phyloP scores from a whole-genome alignment of 1,140 invertebrate species.

The Saccostrea glomerata region DNA sequence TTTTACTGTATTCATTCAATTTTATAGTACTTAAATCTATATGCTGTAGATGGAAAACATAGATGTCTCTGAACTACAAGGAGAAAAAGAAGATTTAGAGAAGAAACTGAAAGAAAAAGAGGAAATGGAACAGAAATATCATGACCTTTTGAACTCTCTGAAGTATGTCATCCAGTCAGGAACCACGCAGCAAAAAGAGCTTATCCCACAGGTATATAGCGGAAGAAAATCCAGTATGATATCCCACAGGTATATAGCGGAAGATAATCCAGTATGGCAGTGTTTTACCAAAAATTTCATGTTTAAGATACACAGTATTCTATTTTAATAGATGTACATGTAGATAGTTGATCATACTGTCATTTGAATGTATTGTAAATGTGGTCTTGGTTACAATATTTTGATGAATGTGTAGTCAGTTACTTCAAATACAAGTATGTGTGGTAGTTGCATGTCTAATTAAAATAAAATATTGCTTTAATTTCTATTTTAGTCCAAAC shows the following conservation, averaged over 20 bases:
- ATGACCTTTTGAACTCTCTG: slow-evolving; percentile 34
- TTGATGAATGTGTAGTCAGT: no score
- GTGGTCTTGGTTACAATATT: no score
- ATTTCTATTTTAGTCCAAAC: slow-evolving; percentile 41
- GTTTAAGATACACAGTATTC: no score
- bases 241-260: not conserved
- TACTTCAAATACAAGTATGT: not conserved
- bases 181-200: not conserved
- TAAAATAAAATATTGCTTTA: no score
- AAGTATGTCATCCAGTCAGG: slow-evolving; percentile 30
- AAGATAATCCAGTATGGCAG: no score
- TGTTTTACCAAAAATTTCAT: no score
- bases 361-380: no score
- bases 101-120: slow-evolving; percentile 33
- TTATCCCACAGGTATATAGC: not conserved
- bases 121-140: not conserved
- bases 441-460: no score
- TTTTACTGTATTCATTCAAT: no score
- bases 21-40: not conserved
- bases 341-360: no score
- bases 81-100: slow-evolving; percentile 45
- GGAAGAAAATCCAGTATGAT: no score
- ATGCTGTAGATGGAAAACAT: not conserved
- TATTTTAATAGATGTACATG: no score
- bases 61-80: not conserved